Base-by-base conservation (phyloP, 2,797 vertebrate species). In the Cygnus olor region DNA sequence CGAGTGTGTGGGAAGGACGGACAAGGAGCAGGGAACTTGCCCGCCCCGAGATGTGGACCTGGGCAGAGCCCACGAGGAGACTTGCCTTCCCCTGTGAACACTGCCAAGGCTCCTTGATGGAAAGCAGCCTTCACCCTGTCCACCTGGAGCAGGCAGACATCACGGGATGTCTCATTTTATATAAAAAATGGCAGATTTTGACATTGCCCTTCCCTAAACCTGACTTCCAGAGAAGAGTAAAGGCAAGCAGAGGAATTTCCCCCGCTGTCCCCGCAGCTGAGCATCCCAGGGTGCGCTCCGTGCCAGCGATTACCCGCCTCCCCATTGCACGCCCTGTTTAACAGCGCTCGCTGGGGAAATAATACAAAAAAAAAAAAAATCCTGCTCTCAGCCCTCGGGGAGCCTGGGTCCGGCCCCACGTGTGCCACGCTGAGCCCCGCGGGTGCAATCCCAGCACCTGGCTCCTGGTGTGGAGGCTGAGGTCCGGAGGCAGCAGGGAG, bases 181-280 rank as follows among this genome's bases (percentile, higher is more conserved):
- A 28, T 16, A 15, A 16, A 53, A 27, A 28, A 53, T 9, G 14
- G 51, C 51, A 53, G 51, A 14, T 53, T 51, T 27, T 27, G 25
- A 53, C 25, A 27, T 53, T 53, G 14, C 51, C 51, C 51, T 53
- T 28, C 25, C 51, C 24, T 27, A 53, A 53, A 28, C 51, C 25
- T 10, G 51, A 53, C 25, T 53, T 53, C 51, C 25, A 53, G 25
- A 9, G 14, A 25, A 27, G 49, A 53, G 51, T 16, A 28, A 53
- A 53, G 51, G 51, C 15, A 27, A 53, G 25, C 51, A n/a, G 4
- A 85, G 20, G 28, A 54, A 36, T 61, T 76, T 25, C 85, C 25
- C 54, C 3, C 1, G 20, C n/a, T 56, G 36, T n/a, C 61, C 56
- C 51, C 34, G 74, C 0, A 0, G 28, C 36, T 51, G 51, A 27